Evolutionary conservation across 2,888 invertebrate species (phyloP).

Genomic region (Apodemia zela): DNA sequence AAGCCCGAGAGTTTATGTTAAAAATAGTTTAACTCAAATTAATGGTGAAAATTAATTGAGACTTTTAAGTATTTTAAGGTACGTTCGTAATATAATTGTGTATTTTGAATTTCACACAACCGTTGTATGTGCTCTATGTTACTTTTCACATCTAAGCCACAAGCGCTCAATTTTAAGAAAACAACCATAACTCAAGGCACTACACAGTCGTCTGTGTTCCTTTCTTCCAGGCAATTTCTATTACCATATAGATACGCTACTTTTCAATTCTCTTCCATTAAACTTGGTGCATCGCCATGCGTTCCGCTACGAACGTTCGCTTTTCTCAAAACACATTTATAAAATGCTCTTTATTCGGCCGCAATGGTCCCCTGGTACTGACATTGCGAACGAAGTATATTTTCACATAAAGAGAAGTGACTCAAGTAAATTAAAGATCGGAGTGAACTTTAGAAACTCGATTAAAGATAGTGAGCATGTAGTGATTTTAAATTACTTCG

Average conservation of each 20-base stretch:
- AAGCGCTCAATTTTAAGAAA: slow-evolving; percentile 77
- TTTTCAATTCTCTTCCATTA: slow-evolving; percentile 81
- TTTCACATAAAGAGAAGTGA: slow-evolving; percentile 62
- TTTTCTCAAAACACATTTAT: slow-evolving; percentile 74
- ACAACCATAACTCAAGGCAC: slow-evolving; percentile 75
- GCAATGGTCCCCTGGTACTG: slow-evolving; percentile 67
- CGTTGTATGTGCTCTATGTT: slow-evolving; percentile 23
- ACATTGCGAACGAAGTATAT: slow-evolving; percentile 64
- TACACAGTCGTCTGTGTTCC: slow-evolving; percentile 74
- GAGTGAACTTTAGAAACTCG: slow-evolving; percentile 4
- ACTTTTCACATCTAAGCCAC: slow-evolving; percentile 56
- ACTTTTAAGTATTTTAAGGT: no score
- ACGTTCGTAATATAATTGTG: not conserved
- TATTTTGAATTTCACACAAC: slow-evolving; percentile 35
- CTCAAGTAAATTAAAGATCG: slow-evolving; percentile 23
- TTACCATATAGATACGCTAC: slow-evolving; percentile 80
- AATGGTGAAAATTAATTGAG: no score
- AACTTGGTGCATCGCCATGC: slow-evolving; percentile 76
- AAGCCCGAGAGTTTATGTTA: no score
- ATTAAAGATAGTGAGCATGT: no score
- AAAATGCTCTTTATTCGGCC: slow-evolving; percentile 67
- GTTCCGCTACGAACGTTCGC: slow-evolving; percentile 59
- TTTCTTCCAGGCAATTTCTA: slow-evolving; percentile 80
- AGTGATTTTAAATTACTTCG: no score
- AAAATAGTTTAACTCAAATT: no score